These are phyloP conservation scores for Lordiphosa collinella DNA, from an alignment of 1,140 invertebrate species.

Conservation along the genomic window DNA sequence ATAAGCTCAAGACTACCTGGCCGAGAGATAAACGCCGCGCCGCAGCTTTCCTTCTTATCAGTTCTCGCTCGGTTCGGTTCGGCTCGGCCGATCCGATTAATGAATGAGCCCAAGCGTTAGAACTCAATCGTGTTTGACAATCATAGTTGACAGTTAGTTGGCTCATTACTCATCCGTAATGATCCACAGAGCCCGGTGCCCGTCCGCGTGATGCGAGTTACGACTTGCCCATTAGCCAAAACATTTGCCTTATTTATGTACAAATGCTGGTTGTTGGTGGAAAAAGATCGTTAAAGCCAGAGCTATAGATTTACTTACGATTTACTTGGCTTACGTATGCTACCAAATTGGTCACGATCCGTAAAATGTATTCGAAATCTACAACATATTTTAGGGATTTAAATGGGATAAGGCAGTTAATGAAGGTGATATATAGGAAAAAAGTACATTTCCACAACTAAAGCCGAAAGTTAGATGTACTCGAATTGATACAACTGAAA, in stretches of 20 bases:
- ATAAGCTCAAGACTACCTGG: conserved; percentile 17
- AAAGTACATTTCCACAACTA: too few species aligned
- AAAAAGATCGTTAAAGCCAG: too few species aligned
- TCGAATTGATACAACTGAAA: too few species aligned
- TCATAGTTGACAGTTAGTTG: conserved; percentile 52
- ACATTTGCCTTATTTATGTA: neutral
- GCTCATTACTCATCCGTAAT: conserved; percentile 40
- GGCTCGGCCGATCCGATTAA: conserved; percentile 1
- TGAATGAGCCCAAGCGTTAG: too few species aligned
- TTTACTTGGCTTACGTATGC: neutral
- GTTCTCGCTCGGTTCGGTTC: neutral
- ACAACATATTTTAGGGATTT: neutral
- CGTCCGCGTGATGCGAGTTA: conserved; percentile 10
- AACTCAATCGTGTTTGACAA: conserved; percentile 14
- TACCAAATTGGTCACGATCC: neutral
- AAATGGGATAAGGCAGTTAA: too few species aligned
- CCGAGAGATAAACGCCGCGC: too few species aligned
- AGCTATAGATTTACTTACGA: too few species aligned
- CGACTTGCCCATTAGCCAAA: neutral
- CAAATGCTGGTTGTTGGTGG: neutral
- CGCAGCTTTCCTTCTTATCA: neutral
- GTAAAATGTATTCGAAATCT: neutral
- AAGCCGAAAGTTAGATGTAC: too few species aligned
- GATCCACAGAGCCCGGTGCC: conserved; percentile 9
- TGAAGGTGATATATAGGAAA: neutral